Conservation (phyloP, 2,797 vertebrate species). For the Oceanodroma leucorhoa region DNA sequence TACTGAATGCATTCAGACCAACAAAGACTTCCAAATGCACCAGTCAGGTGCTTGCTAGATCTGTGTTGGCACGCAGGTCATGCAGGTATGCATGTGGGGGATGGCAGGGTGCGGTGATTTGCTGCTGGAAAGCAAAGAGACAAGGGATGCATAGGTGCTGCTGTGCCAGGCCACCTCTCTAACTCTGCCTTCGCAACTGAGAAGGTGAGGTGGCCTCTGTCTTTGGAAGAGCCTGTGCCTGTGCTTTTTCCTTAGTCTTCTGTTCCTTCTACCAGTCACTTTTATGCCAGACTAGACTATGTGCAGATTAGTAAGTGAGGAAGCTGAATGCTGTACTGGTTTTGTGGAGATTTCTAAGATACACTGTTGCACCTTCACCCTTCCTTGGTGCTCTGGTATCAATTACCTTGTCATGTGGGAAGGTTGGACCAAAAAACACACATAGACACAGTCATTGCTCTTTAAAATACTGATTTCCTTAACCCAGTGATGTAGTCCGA, state of each 20-base stretch:
- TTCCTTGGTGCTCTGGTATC: not conserved
- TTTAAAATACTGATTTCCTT: not conserved
- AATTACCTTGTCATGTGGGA: not conserved
- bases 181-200: not conserved
- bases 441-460: not conserved
- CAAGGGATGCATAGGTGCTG: not conserved
- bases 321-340: not conserved
- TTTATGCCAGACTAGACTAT: not conserved
- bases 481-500: not conserved
- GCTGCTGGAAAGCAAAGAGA: not conserved
- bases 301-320: not conserved
- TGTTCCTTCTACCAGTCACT: not conserved
- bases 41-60: not conserved
- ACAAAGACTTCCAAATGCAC: not conserved
- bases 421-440: not conserved
- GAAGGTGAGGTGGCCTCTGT: not conserved
- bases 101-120: too few species aligned
- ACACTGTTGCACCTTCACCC: not conserved
- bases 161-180: not conserved
- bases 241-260: not conserved
- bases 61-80: not conserved
- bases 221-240: not conserved
- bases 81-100: not conserved
- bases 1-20: not conserved
- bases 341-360: not conserved